Base-by-base conservation (phyloP, 2,113 vertebrate genomes). In the Mungos mungo region DNA sequence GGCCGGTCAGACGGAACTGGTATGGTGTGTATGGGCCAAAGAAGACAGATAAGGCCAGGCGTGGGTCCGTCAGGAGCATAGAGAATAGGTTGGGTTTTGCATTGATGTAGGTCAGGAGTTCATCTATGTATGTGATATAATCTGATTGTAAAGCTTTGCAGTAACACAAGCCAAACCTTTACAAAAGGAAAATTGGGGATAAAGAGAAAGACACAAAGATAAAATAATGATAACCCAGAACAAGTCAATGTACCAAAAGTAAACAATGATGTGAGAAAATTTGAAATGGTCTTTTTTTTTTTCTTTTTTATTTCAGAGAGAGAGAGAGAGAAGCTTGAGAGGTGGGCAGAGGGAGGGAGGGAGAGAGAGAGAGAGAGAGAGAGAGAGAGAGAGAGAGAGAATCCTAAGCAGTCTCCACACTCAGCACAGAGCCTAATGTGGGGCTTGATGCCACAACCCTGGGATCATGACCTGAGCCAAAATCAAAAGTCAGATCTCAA, bases 91-190 rank as follows among this genome's bases (percentile, higher is more conserved):
- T 99, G 97, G 99, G 99, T 80, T 97, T 98, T 63, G 99, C 99
- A 0, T 99, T 98, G 0, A 99, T 97, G 63, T 98, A 96, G 25
- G 94, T 95, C 74, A 99, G 98, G 1, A 99, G 93, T 1, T 99
- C 98, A 81, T 99, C 99, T 97, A 99, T 98, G 98, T 99, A 99
- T 11, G 7, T 0, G 11, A 99, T 0, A 0, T 99, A 99, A 68
- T 99, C 99, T 0, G 98, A 97, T 96, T 99, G 99, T 95, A 99
- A 98, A 88, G 99, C 99, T 97, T 99, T 99, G 0, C 99, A 99
- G 91, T 98, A 99, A 94, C 98, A 98, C 47, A 98, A 93, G 25
- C 99, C 99, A 31, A 99, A 99, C 98, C 99, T 99, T 96, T 86
- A 88, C 1, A 41, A 95, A 69, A 79, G 76, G 31, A 25, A 97